Evolutionary conservation across 2,888 invertebrate species (phyloP), one percentile per base, ranked within the genome.

Genomic region (Laspeyria flexula): DNA sequence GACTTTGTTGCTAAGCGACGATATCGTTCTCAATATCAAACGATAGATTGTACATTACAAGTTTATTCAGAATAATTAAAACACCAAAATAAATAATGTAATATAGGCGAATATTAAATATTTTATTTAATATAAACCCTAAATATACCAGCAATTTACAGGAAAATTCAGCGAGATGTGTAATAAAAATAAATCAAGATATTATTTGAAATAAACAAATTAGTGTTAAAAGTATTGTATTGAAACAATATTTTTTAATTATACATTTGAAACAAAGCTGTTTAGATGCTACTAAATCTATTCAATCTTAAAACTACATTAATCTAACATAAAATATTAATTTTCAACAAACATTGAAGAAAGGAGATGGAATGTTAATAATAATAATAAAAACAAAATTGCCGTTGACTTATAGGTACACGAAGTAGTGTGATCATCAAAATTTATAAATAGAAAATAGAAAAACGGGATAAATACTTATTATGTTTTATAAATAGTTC

Each of bases 71-170:
- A 6, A 9, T 18, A 35, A 18, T n/a, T 18, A 18, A 35, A 21
- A 23, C 13, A 13, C 6, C 23, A 37, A 38, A 35, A 42, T 30
- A 45, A 46, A 38, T 42, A 34, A 34, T 38, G 52, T 60, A 71
- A 60, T 85, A 83, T 83, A 88, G 89, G 89, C 88, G 88, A 88
- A 88, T 90, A 88, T 86, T 89, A 83, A 85, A 81, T 85, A 82
- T 81, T 83, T 86, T 67, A 85, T 87, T 86, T 82, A 85, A 86
- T 88, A 86, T 86, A 85, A 83, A 86, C 78, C 73, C 81, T 86
- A 83, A 85, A 77, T 77, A 73, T 79, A 83, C 52, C 83, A 83
- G 83, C 64, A 75, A 83, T 83, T 73, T 81, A 81, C 84, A 85
- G 72, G 75, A 77, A 79, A 73, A 66, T 61, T 61, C 75, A 75